Evolutionary conservation across 2,113 vertebrate species (phyloP).

Genomic region (Apodemus sylvaticus): DNA sequence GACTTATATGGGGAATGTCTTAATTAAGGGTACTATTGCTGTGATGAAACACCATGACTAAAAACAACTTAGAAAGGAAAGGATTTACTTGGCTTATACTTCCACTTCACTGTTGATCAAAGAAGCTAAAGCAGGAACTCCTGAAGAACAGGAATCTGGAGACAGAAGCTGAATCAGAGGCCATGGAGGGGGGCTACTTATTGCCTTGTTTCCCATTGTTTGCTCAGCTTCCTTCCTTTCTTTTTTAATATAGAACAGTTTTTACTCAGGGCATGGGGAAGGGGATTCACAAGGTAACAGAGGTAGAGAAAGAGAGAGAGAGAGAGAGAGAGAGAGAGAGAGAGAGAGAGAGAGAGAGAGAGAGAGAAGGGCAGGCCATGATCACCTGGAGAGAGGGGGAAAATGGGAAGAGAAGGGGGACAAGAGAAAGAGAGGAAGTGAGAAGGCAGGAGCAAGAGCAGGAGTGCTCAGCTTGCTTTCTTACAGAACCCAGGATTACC

Average conservation of each 20-base stretch:
- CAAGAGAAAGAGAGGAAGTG: no score
- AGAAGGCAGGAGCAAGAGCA: no score
- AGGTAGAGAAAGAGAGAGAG: no score
- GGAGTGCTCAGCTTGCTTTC: background rate
- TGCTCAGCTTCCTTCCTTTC: background rate
- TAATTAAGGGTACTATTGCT: background rate
- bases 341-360: no score
- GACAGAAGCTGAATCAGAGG: background rate
- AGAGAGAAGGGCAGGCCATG: no score
- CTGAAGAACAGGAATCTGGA: background rate
- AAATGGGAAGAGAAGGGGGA: no score
- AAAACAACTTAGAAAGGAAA: background rate
- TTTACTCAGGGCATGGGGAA: no score
- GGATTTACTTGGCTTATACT: background rate
- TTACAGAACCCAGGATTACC: background rate
- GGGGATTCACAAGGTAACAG: no score
- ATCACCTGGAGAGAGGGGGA: no score
- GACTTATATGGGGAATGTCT: background rate
- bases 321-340: no score
- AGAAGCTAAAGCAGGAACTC: no score
- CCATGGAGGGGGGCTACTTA: background rate
- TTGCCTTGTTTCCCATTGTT: background rate
- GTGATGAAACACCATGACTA: background rate
- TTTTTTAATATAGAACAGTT: no score
- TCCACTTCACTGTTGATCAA: background rate